Conservation (phyloP, 2,888 invertebrate genomes). For the Macrosoma leucophasiata region DNA sequence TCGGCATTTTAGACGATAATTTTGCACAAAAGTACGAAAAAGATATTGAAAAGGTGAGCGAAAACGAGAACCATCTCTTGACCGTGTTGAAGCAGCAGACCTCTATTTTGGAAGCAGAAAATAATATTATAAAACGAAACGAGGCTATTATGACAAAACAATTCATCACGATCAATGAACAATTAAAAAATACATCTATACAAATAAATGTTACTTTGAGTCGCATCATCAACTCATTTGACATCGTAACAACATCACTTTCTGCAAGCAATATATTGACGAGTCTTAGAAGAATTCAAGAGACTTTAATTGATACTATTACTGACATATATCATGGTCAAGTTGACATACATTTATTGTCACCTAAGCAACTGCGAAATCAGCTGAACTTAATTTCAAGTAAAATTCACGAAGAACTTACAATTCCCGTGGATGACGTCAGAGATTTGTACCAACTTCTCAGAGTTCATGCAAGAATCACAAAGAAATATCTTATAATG, state of each 20-base stretch:
- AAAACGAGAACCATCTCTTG: constrained; percentile 1
- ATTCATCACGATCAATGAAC: constrained; percentile 1
- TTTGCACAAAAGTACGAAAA: constrained; percentile 8
- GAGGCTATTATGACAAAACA: constrained; percentile 1
- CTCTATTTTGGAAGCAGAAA: constrained; percentile 1
- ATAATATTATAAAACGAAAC: constrained; percentile 5
- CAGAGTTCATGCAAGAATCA: constrained; percentile 4
- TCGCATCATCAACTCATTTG: constrained; percentile 1
- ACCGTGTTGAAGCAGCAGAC: constrained; percentile 1
- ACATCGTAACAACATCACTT: constrained; percentile 1
- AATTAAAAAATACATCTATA: constrained; percentile 1
- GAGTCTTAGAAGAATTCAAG: constrained; percentile 4
- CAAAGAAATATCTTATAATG: no score
- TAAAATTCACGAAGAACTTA: constrained; percentile 6
- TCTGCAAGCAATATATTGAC: constrained; percentile 4
- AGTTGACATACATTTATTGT: constrained; percentile 4
- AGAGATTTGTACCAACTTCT: constrained; percentile 10
- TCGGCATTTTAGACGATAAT: constrained; percentile 7
- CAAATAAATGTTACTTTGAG: not conserved
- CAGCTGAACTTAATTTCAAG: constrained; percentile 4
- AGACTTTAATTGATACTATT: constrained; percentile 7
- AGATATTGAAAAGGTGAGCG: constrained; percentile 1
- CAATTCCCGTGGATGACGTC: constrained; percentile 11
- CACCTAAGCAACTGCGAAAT: constrained; percentile 5
- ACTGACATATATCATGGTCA: constrained; percentile 6